Conservation (phyloP, 2,113 vertebrate genomes). For the Choloepus hoffmanni region DNA sequence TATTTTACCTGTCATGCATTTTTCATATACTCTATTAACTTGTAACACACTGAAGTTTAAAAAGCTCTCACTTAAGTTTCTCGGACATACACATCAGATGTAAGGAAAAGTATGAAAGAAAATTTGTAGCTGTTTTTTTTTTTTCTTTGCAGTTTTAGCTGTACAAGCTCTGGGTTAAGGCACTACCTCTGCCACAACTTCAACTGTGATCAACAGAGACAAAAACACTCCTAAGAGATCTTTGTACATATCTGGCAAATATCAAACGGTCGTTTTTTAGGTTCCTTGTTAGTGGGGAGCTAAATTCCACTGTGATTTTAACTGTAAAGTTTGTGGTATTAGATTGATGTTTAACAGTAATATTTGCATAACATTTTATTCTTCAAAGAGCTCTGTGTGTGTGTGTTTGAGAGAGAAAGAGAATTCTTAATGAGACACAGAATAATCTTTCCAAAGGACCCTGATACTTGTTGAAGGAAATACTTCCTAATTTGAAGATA, state of each 20-base stretch:
- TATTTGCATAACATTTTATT: background rate
- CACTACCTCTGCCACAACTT: background rate
- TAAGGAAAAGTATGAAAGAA: background rate
- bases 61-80: conserved; percentile 37
- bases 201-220: background rate
- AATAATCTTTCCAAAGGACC: background rate
- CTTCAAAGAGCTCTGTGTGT: background rate
- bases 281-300: background rate
- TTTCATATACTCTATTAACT: background rate
- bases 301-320: conserved; percentile 41
- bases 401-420: background rate
- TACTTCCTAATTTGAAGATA: conserved; percentile 27
- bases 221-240: background rate
- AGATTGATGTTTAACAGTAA: conserved; percentile 9
- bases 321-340: conserved; percentile 34
- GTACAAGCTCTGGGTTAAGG: background rate
- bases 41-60: background rate
- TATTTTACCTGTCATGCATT: background rate
- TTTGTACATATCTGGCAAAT: conserved; percentile 19
- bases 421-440: background rate
- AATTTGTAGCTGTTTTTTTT: background rate
- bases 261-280: background rate
- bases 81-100: background rate
- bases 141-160: conserved; percentile 32
- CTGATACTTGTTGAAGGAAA: background rate